Percentiles rank a stretch among this genome's conserved stretches.
phyloP scores from a whole-genome alignment of 35 echinoderm and acorn worm species.

The Holothuria glaberrima region DNA sequence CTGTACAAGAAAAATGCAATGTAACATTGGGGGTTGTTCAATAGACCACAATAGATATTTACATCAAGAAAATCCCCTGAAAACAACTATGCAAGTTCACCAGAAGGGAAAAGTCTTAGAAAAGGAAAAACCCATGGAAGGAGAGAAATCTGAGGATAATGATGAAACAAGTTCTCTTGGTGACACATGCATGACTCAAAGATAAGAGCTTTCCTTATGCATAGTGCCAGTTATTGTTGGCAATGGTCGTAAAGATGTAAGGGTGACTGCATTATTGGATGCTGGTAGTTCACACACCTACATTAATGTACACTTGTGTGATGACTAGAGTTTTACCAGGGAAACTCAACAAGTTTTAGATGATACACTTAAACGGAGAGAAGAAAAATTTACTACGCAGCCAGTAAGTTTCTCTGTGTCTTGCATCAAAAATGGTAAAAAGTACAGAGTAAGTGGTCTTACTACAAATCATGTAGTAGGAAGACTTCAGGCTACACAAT shows the following conservation, averaged over 20 bases:
- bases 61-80: not conserved
- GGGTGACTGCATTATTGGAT: constrained; percentile 44
- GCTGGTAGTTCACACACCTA: constrained; percentile 48
- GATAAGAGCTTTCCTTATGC: not conserved
- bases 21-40: constrained; percentile 10
- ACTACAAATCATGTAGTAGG: no score
- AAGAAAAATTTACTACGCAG: constrained; percentile 2
- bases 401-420: not conserved
- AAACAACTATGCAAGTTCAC: not conserved
- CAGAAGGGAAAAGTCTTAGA: not conserved
- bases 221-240: constrained; percentile 35
- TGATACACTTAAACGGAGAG: not conserved
- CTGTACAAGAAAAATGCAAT: constrained; percentile 22
- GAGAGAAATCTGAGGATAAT: not conserved
- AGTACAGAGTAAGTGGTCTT: not conserved
- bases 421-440: not conserved
- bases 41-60: constrained; percentile 56
- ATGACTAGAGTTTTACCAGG: not conserved
- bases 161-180: not conserved
- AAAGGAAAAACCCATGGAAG: not conserved
- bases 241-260: not conserved
- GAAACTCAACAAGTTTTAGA: not conserved
- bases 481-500: no score
- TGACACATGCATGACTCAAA: constrained; percentile 11
- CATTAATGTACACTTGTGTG: constrained; percentile 28